These are phyloP conservation scores for Ectropis grisescens DNA, from an alignment of 1,140 invertebrate genomes.

Conservation along the genomic window DNA sequence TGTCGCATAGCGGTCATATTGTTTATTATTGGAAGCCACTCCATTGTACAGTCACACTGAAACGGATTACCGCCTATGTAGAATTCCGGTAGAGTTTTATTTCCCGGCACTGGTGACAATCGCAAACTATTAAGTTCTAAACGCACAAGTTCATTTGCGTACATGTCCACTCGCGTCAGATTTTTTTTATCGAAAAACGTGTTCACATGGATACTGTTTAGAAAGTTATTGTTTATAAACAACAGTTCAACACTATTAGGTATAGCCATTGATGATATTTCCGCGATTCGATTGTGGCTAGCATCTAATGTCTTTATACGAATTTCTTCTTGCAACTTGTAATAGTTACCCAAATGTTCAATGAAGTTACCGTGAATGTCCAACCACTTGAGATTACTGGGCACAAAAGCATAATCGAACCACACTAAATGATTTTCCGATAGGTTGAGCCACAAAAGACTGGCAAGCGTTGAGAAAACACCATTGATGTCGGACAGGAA, in stretches of 20 bases:
- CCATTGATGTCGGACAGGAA: slow-evolving; percentile 89
- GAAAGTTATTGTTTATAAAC: slow-evolving; percentile 92
- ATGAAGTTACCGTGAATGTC: slow-evolving; percentile 92
- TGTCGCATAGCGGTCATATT: slow-evolving; percentile 84
- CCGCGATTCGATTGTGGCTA: slow-evolving; percentile 87
- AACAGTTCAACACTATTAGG: slow-evolving; percentile 91
- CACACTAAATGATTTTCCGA: slow-evolving; percentile 91
- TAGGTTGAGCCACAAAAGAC: slow-evolving; percentile 88
- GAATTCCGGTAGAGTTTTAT: slow-evolving; percentile 84
- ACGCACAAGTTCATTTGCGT: slow-evolving; percentile 86
- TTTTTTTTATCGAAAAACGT: slow-evolving; percentile 89
- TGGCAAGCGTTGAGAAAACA: slow-evolving; percentile 84
- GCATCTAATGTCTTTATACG: slow-evolving; percentile 87
- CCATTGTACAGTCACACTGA: slow-evolving; percentile 93
- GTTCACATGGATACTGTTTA: slow-evolving; percentile 82
- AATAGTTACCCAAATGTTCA: slow-evolving; percentile 87
- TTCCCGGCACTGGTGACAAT: slow-evolving; percentile 77
- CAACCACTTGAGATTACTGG: slow-evolving; percentile 89
- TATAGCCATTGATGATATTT: slow-evolving; percentile 83
- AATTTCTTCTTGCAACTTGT: slow-evolving; percentile 84
- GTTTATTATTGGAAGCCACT: slow-evolving; percentile 90
- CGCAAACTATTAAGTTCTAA: slow-evolving; percentile 85
- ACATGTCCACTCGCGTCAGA: slow-evolving; percentile 88
- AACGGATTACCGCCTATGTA: slow-evolving; percentile 92
- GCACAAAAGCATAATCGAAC: slow-evolving; percentile 93